Evolutionary conservation across 2,113 vertebrate genomes (phyloP).

Genomic region (Syngnathus typhle): DNA sequence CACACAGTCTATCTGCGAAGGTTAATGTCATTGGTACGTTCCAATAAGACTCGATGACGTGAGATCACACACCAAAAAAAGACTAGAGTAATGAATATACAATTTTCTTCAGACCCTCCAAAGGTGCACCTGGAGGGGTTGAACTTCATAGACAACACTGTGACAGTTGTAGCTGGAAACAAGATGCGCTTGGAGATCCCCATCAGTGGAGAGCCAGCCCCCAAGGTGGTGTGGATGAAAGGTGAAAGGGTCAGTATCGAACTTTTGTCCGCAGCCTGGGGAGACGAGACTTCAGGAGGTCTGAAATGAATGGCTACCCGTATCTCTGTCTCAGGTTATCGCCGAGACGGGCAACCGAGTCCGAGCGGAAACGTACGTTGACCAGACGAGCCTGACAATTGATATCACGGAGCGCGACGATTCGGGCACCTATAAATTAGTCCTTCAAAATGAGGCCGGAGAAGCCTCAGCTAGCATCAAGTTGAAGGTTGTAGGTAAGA

Average conservation of each 20-base stretch:
- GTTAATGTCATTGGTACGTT: constrained; percentile 84
- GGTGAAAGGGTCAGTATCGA: constrained; percentile 82
- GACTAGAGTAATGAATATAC: background rate
- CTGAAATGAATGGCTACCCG: background rate
- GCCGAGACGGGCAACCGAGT: constrained; percentile 82
- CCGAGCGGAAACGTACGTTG: constrained; percentile 81
- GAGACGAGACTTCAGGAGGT: background rate
- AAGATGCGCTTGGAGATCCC: constrained; percentile 95
- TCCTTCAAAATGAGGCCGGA: constrained; percentile 93
- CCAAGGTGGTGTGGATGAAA: constrained; percentile 89
- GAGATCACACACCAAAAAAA: background rate
- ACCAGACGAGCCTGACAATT: constrained; percentile 90
- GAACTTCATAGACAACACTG: constrained; percentile 82
- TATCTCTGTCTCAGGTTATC: constrained; percentile 73
- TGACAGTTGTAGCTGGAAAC: constrained; percentile 89
- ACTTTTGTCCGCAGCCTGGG: background rate
- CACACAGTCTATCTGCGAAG: constrained; percentile 82
- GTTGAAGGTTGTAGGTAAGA: constrained; percentile 95
- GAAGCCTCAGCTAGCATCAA: constrained; percentile 85
- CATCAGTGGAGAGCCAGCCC: constrained; percentile 85
- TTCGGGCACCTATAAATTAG: constrained; percentile 85
- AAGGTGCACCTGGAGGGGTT: constrained; percentile 85
- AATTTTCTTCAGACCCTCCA: constrained; percentile 80
- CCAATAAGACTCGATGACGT: background rate
- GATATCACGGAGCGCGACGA: constrained; percentile 89